These are phyloP conservation scores for Ceraclea dissimilis DNA, from an alignment of 2,888 invertebrate genomes.

Conservation along the genomic window DNA sequence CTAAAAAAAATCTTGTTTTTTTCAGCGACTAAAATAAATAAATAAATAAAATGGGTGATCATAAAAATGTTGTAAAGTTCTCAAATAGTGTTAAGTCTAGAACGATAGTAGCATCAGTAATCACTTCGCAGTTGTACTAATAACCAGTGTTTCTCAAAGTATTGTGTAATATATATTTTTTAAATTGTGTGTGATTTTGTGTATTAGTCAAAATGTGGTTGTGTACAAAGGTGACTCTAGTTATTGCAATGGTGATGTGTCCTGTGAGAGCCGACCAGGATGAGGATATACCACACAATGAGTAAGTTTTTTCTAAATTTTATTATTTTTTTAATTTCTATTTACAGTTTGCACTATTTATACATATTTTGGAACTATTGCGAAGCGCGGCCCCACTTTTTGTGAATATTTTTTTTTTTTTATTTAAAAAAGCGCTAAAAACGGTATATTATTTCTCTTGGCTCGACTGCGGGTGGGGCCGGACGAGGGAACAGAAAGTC, in stretches of 20 bases:
- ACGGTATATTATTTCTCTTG: too few species aligned
- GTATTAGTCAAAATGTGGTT: neutral
- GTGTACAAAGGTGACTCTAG: neutral
- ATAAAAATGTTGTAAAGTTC: neutral
- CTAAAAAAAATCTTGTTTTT: too few species aligned
- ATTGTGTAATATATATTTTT: too few species aligned
- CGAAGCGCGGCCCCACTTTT: too few species aligned
- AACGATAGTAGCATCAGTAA: neutral
- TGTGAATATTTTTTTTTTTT: too few species aligned
- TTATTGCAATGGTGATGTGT: neutral
- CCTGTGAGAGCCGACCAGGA: conserved; percentile 59
- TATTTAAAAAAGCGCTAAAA: too few species aligned
- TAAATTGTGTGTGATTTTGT: too few species aligned
- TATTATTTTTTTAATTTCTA: neutral
- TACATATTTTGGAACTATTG: too few species aligned
- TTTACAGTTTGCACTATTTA: too few species aligned
- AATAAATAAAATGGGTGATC: neutral
- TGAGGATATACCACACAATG: conserved; percentile 84
- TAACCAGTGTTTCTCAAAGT: neutral
- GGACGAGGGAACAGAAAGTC: too few species aligned
- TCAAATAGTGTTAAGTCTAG: neutral
- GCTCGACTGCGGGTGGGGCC: too few species aligned
- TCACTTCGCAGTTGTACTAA: neutral
- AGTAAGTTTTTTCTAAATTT: conserved; percentile 55
- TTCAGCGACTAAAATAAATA: too few species aligned